These are phyloP conservation scores for Sturmia bella DNA, from an alignment of 2,888 invertebrate genomes.

Conservation along the genomic window DNA sequence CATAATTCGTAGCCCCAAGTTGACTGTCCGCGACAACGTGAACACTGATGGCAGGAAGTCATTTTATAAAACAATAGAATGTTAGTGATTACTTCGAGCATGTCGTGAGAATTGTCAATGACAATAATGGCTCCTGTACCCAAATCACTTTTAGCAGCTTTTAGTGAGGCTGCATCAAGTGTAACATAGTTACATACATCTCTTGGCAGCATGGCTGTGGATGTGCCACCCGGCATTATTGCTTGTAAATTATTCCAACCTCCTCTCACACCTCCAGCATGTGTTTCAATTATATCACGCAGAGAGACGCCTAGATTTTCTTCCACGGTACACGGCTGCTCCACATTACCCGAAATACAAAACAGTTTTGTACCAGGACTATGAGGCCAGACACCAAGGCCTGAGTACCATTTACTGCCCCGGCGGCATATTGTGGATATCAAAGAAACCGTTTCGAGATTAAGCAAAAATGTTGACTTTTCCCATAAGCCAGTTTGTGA, in stretches of 20 bases:
- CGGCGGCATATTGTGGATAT: constrained; percentile 96
- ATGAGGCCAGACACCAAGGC: constrained; percentile 93
- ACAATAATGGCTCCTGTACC: constrained; percentile 99
- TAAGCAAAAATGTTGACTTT: constrained; percentile 98
- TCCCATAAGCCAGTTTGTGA: constrained; percentile 98
- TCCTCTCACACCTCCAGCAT: constrained; percentile 97
- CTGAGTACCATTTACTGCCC: constrained; percentile 96
- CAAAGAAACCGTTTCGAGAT: constrained; percentile 98
- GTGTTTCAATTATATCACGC: constrained; percentile 94
- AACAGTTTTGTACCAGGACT: constrained; percentile 98
- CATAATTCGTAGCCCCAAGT: constrained; percentile 95
- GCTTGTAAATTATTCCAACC: constrained; percentile 99
- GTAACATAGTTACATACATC: constrained; percentile 92
- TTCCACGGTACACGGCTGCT: constrained; percentile 98
- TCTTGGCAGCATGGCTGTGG: constrained; percentile 97
- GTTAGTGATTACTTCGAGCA: constrained; percentile 97
- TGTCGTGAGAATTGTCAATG: constrained; percentile 97
- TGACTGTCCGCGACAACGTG: constrained; percentile 97
- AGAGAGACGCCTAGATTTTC: constrained; percentile 99
- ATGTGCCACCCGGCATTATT: constrained; percentile 98
- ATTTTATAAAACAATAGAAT: constrained; percentile 98
- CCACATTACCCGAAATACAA: constrained; percentile 98
- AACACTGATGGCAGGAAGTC: constrained; percentile 99
- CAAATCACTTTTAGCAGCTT: constrained; percentile 93
- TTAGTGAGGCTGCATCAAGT: constrained; percentile 98